Evolutionary conservation across 2,888 invertebrate species (phyloP).

Genomic region (Punctoribates punctum): DNA sequence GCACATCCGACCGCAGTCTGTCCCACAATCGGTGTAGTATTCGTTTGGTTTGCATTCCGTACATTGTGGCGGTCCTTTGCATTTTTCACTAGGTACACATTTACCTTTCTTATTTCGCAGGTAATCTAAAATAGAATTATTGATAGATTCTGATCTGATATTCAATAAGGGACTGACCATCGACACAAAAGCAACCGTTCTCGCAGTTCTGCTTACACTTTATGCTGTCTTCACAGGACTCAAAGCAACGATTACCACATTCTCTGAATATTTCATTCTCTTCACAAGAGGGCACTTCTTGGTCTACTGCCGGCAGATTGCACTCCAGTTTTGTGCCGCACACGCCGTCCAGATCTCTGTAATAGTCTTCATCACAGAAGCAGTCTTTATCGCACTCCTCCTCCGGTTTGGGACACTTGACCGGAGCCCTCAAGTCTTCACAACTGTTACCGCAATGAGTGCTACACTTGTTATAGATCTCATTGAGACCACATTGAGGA

Average conservation of each 20-base stretch:
- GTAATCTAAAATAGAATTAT: neutral
- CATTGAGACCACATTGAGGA: neutral
- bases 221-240: neutral
- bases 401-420: neutral
- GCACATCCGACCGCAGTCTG: neutral
- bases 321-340: neutral
- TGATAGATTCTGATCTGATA: neutral
- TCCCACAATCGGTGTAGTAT: neutral
- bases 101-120: neutral
- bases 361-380: neutral
- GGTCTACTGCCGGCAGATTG: neutral
- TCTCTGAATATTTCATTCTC: neutral
- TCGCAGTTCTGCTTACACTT: neutral
- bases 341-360: neutral
- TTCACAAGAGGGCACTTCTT: neutral
- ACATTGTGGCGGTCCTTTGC: slow-evolving; percentile 4
- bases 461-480: neutral
- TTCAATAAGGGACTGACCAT: neutral
- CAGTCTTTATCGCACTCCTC: neutral
- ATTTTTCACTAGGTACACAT: neutral
- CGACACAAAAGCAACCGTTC: neutral
- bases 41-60: neutral
- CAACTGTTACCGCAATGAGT: neutral
- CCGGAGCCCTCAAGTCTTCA: neutral
- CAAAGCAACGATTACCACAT: neutral